Conservation (phyloP, 2,888 invertebrate species). For the Automeris io region DNA sequence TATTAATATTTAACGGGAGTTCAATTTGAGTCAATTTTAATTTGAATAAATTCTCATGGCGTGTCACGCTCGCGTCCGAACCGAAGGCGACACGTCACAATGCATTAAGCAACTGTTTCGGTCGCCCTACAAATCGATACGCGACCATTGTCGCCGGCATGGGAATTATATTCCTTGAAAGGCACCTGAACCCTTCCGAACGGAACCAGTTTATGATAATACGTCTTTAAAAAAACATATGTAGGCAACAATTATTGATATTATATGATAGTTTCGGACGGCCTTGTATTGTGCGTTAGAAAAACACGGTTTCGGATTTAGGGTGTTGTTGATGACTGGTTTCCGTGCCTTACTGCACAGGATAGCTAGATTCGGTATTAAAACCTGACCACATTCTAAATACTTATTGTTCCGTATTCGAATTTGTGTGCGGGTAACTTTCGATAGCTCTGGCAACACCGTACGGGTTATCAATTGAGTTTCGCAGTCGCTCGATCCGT, state of each 20-base stretch:
- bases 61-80: constrained; percentile 1
- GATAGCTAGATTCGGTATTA: too few relatives aligned
- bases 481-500: too few relatives aligned
- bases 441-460: too few relatives aligned
- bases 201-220: constrained; percentile 71
- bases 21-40: neutral
- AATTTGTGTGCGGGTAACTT: too few relatives aligned
- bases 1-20: constrained; percentile 1
- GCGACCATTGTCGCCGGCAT: constrained; percentile 49
- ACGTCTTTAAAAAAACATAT: constrained; percentile 76
- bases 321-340: neutral
- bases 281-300: constrained; percentile 41
- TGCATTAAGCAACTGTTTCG: constrained; percentile 52
- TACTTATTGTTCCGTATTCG: too few relatives aligned
- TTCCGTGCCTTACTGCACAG: neutral
- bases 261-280: constrained; percentile 70
- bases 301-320: constrained; percentile 18
- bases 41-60: constrained; percentile 1
- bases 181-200: constrained; percentile 20
- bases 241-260: constrained; percentile 71
- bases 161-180: constrained; percentile 64
- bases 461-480: too few relatives aligned
- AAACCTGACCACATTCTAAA: too few relatives aligned
- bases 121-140: constrained; percentile 59
- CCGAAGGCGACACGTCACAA: constrained; percentile 46